A percentile compares a stretch with the other conserved stretches of the same genome.
Evolutionary conservation across 30 jellyfish, hydroid and myxozoan genomes (phyloP).

Genomic region (Haliclystus octoradiatus): DNA sequence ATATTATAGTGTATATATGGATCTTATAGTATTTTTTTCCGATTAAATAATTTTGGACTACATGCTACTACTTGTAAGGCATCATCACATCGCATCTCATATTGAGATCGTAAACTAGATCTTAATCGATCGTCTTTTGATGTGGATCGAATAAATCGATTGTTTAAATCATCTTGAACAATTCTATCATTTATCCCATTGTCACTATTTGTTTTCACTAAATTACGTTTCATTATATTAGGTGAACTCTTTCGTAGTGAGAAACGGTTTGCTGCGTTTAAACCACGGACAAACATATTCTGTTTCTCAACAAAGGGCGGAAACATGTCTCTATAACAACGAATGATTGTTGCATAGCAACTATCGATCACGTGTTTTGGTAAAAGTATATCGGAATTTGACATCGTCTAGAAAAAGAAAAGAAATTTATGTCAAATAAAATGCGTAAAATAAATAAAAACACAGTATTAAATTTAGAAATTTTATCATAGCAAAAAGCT

Average conservation of each 20-base stretch:
- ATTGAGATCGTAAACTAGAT: neutral
- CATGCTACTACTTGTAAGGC: neutral
- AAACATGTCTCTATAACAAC: slow-evolving; percentile 55
- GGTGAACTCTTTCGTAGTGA: neutral
- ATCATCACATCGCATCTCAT: neutral
- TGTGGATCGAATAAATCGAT: neutral
- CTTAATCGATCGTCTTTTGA: neutral
- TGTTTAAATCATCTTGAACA: neutral
- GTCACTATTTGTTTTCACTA: neutral
- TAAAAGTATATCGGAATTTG: slow-evolving; percentile 29
- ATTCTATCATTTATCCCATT: too few relatives aligned
- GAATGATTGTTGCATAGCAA: slow-evolving; percentile 47
- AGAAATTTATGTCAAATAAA: too few relatives aligned
- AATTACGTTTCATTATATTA: neutral
- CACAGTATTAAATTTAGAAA: too few relatives aligned
- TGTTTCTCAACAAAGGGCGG: slow-evolving; percentile 34
- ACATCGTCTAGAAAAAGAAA: slow-evolving; percentile 12
- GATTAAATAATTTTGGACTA: neutral
- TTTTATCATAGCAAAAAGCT: too few relatives aligned
- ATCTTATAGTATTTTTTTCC: too few relatives aligned
- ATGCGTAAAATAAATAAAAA: too few relatives aligned
- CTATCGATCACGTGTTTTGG: slow-evolving; percentile 56
- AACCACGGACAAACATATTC: slow-evolving; percentile 9
- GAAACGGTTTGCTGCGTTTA: neutral
- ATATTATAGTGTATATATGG: too few relatives aligned